phyloP scores from a whole-genome alignment of 1,140 invertebrate species.

The Heliconius nattereri region DNA sequence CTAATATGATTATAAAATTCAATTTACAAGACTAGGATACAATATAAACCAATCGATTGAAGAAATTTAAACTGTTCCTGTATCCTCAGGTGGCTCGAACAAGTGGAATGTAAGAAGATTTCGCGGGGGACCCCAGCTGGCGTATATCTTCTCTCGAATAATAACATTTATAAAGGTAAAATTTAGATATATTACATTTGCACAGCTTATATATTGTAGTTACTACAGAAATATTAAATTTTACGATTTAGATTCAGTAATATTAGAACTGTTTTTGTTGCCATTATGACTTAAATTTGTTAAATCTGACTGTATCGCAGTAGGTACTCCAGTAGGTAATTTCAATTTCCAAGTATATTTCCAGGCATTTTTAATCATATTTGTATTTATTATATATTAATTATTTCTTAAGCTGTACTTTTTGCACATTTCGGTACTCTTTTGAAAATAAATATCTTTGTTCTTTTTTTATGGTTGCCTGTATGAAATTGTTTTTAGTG shows the following conservation, averaged over 20 bases:
- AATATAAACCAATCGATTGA: conserved; percentile 9
- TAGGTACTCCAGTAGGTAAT: no score
- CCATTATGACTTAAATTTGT: neutral
- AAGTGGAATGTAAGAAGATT: conserved; percentile 35
- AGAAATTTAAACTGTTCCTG: conserved; percentile 14
- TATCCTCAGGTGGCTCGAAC: conserved; percentile 19
- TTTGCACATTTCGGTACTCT: no score
- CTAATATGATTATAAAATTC: neutral
- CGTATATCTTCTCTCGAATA: conserved; percentile 31
- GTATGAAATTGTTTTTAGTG: no score
- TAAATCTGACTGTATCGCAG: neutral
- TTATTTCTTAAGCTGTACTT: no score
- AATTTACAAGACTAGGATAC: neutral
- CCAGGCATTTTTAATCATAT: no score
- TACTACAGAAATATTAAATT: neutral
- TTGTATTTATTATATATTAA: no score
- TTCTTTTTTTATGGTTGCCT: no score
- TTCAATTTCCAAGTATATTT: no score
- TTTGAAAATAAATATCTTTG: no score
- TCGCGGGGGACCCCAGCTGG: conserved; percentile 32
- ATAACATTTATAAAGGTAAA: conserved; percentile 35
- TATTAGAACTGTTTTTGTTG: no score
- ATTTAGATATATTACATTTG: conserved; percentile 23
- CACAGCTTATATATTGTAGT: neutral
- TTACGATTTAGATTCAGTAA: neutral